A percentile compares a stretch with the other conserved stretches of the same genome.
Evolutionary conservation across 2,797 vertebrate genomes (phyloP).

Genomic region (Spheniscus humboldti): DNA sequence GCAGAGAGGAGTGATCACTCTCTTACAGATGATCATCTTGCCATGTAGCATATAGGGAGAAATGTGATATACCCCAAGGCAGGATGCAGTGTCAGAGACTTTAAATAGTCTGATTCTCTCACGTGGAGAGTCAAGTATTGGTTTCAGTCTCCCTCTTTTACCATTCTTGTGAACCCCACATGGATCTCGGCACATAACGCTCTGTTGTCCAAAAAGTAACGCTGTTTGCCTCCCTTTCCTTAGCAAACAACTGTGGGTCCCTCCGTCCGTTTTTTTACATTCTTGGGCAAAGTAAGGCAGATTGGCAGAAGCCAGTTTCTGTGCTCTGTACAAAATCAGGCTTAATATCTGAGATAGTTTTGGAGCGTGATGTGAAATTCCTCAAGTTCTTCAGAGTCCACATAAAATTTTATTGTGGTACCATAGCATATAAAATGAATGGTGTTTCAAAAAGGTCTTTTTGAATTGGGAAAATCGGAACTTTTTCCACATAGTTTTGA

Average conservation of each 20-base stretch:
- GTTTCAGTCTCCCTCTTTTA: background rate
- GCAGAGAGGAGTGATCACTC: background rate
- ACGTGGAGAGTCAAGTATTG: background rate
- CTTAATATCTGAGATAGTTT: background rate
- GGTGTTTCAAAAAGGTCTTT: background rate
- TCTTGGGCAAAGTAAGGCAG: background rate
- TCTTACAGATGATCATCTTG: background rate
- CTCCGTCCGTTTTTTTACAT: background rate
- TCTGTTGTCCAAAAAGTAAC: background rate
- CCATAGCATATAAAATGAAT: background rate
- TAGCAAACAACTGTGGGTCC: background rate
- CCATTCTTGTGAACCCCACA: background rate
- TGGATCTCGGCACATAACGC: background rate
- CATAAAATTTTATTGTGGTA: background rate
- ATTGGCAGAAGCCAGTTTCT: background rate
- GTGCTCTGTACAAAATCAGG: background rate
- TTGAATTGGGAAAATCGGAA: background rate
- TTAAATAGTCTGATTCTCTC: slow-evolving; percentile 8
- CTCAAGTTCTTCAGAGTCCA: background rate
- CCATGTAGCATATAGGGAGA: background rate
- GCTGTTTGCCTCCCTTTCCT: background rate
- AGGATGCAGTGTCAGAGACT: background rate
- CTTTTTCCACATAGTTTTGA: background rate
- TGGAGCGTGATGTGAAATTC: background rate
- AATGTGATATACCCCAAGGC: background rate